phyloP scores from a whole-genome alignment of 2,797 vertebrate species.

The Hoplostethus atlanticus region DNA sequence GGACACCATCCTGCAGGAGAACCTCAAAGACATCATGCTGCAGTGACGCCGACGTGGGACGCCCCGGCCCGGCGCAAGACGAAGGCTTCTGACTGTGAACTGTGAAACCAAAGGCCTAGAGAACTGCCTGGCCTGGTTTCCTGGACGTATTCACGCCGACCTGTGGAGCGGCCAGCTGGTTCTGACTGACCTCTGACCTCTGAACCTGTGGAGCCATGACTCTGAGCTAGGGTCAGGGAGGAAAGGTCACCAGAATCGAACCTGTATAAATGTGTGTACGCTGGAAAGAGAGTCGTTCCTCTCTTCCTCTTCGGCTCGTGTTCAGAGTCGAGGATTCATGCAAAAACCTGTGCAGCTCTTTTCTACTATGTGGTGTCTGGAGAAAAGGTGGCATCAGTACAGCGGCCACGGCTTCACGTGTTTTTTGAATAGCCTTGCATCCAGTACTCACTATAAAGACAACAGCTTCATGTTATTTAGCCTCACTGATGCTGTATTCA shows the following conservation, averaged over 20 bases:
- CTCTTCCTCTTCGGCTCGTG: background rate
- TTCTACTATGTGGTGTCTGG: too few relatives aligned
- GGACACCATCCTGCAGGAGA: slow-evolving; percentile 98
- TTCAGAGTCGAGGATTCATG: too few relatives aligned
- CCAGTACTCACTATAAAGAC: too few relatives aligned
- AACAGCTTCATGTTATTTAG: too few relatives aligned
- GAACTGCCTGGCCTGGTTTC: slow-evolving; percentile 6
- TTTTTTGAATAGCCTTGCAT: too few relatives aligned
- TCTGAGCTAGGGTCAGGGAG: slow-evolving; percentile 22
- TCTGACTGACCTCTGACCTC: slow-evolving; percentile 33
- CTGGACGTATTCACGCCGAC: slow-evolving; percentile 37
- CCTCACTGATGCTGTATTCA: too few relatives aligned
- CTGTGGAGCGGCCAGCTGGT: slow-evolving; percentile 41
- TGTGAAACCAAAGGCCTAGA: slow-evolving; percentile 3
- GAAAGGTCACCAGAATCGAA: slow-evolving; percentile 49
- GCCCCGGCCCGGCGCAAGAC: background rate
- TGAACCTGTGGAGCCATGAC: slow-evolving; percentile 60
- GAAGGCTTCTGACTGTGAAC: background rate
- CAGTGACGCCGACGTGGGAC: slow-evolving; percentile 84
- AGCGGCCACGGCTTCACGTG: too few relatives aligned
- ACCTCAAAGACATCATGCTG: slow-evolving; percentile 98
- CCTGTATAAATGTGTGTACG: slow-evolving; percentile 56
- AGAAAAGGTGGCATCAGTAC: too few relatives aligned
- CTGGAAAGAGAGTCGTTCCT: slow-evolving; percentile 46
- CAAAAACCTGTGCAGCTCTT: too few relatives aligned